Evolutionary conservation across 2,113 vertebrate species (phyloP).

Genomic region (Morone chrysops): DNA sequence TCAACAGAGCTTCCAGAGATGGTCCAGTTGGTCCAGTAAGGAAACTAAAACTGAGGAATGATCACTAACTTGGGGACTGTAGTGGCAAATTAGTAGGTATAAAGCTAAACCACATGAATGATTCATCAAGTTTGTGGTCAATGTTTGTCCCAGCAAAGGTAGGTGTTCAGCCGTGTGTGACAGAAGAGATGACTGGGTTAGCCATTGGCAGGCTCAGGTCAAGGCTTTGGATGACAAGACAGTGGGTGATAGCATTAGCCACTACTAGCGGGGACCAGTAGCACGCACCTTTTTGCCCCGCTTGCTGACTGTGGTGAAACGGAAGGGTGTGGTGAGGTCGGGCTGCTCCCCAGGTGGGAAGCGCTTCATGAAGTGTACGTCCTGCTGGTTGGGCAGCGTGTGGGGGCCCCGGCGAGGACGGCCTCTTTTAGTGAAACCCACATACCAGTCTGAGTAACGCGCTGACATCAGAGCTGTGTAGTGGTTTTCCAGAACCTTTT

Average conservation of each 20-base stretch:
- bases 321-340: slow-evolving; percentile 84
- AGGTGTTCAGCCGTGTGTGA: slow-evolving; percentile 61
- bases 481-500: slow-evolving; percentile 89
- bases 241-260: slow-evolving; percentile 63
- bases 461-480: slow-evolving; percentile 89
- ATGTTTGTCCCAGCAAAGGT: slow-evolving; percentile 74
- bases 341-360: slow-evolving; percentile 85
- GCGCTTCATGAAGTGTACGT: slow-evolving; percentile 88
- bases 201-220: slow-evolving; percentile 72
- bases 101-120: slow-evolving; percentile 74
- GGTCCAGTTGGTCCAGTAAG: slow-evolving; percentile 61
- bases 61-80: slow-evolving; percentile 61
- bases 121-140: slow-evolving; percentile 76
- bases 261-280: slow-evolving; percentile 81
- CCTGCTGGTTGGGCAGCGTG: slow-evolving; percentile 86
- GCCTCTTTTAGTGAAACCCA: slow-evolving; percentile 87
- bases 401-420: slow-evolving; percentile 84
- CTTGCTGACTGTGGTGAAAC: slow-evolving; percentile 87
- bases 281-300: slow-evolving; percentile 83
- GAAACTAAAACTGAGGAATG: slow-evolving; percentile 55
- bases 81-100: slow-evolving; percentile 72
- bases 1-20: slow-evolving; percentile 57
- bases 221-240: slow-evolving; percentile 66
- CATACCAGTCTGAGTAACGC: slow-evolving; percentile 85
- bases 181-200: slow-evolving; percentile 70